phyloP scores from a whole-genome alignment of 1,140 invertebrate genomes.

The Drosophila truncata region DNA sequence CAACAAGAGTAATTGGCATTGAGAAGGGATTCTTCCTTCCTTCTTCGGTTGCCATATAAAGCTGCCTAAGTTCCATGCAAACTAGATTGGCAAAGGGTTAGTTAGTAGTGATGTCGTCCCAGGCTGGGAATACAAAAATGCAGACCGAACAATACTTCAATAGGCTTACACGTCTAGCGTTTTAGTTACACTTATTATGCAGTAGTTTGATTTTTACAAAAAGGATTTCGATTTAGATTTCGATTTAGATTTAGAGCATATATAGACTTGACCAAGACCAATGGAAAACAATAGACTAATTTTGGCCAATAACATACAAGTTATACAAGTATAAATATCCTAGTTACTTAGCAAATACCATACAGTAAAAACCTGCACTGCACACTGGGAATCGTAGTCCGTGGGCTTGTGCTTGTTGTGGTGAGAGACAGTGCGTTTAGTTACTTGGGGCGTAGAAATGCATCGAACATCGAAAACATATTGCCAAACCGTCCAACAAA shows the following conservation, averaged over 20 bases:
- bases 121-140: conserved; percentile 58
- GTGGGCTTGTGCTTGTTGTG: conserved; percentile 34
- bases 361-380: conserved; percentile 70
- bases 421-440: conserved; percentile 51
- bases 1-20: conserved; percentile 72
- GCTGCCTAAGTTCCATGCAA: conserved; percentile 49
- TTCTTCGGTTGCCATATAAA: conserved; percentile 48
- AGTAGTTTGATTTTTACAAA: conserved; percentile 34
- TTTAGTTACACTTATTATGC: conserved; percentile 37
- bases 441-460: conserved; percentile 59
- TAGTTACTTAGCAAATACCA: conserved; percentile 62
- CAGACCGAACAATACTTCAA: conserved; percentile 46
- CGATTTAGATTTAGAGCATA: conserved; percentile 45
- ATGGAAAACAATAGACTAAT: conserved; percentile 61
- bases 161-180: conserved; percentile 42
- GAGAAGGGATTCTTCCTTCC: conserved; percentile 45
- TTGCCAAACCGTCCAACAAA: conserved; percentile 51
- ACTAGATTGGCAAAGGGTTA: conserved; percentile 54
- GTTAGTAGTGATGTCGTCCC: conserved; percentile 40
- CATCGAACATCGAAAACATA: conserved; percentile 50
- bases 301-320: conserved; percentile 68
- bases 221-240: too few relatives aligned
- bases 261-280: conserved; percentile 61
- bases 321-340: conserved; percentile 32
- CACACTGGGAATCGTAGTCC: conserved; percentile 27